Evolutionary conservation across 2,888 invertebrate species (phyloP), one percentile per base, ranked within the genome.

Genomic region (Frankliniella intonsa): DNA sequence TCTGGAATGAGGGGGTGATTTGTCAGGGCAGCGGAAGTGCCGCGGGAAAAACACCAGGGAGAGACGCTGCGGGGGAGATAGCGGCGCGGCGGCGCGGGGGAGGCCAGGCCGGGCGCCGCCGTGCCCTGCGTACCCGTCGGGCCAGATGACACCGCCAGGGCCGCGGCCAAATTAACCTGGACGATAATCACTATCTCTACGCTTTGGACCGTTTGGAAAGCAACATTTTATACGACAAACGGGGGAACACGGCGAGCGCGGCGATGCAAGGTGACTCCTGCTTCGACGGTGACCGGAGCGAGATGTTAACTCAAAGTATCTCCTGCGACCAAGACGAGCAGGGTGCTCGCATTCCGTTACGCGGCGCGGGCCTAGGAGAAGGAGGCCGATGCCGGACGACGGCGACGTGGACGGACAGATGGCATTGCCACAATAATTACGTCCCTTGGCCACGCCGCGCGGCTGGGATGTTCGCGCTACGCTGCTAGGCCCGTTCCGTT

Each of bases 1-100:
- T 76, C 69, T 76, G 25, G 69, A 76, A 76, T 76, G 69, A 76
- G 25, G 69, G 69, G 69, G 69, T 76, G 69, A 76, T 76, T 76
- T 76, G 69, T 76, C 69, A 76, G 69, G 69, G 10, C 25, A 25
- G 25, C 69, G 69, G 69, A 76, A 76, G 69, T 22, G 69, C 62
- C 14, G 62, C 62, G 62, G 14, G 62, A 14, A n/a, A 62, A 62
- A 38, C 38, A 38, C 38, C 38, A 2, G 38, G 5, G 38, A 38
- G 38, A 10, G 55, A 55, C 55, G 55, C 38, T 38, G 38, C 38
- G 38, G 38, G 38, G 38, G 38, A 38, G 38, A 38, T 38, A 38
- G 38, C 38, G 38, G 38, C n/a, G 55, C 55, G 55, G 55, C 55
- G 51, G 51, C 62, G 38, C 38, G 38, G 38, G 38, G 38, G 38